phyloP scores from a whole-genome alignment of 2,113 vertebrate genomes.

The Gadus chalcogrammus region DNA sequence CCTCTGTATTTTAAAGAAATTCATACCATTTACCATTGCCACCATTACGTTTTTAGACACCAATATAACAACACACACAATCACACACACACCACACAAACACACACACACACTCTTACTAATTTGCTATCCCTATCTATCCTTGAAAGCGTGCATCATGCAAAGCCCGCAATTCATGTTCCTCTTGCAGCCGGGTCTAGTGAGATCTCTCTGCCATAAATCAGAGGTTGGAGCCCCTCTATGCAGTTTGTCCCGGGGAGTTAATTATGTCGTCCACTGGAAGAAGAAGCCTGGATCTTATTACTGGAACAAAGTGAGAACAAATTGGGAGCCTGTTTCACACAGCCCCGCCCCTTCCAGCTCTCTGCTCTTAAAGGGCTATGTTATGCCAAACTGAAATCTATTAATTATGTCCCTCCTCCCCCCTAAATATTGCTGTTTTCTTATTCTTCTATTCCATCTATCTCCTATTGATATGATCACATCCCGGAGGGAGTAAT shows the following conservation, averaged over 20 bases:
- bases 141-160: conserved; percentile 53
- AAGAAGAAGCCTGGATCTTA: conserved; percentile 72
- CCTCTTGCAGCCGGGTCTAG: conserved; percentile 35
- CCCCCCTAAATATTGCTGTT: conserved; percentile 46
- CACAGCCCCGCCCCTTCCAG: conserved; percentile 33
- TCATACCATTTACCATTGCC: background rate
- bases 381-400: conserved; percentile 55
- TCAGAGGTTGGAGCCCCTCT: conserved; percentile 46
- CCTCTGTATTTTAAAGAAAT: too few species aligned
- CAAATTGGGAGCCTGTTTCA: conserved; percentile 71
- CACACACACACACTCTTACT: conserved; percentile 6
- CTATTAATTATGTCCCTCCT: conserved; percentile 55
- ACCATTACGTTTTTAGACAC: conserved; percentile 7
- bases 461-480: conserved; percentile 48
- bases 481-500: conserved; percentile 63
- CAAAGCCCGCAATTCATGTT: conserved; percentile 51
- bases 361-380: conserved; percentile 53
- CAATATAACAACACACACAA: conserved; percentile 3
- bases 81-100: too few species aligned
- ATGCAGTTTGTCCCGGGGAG: conserved; percentile 65
- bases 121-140: conserved; percentile 35
- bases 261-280: conserved; percentile 74
- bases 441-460: conserved; percentile 36
- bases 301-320: conserved; percentile 77
- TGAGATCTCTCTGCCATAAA: conserved; percentile 60